These are phyloP conservation scores for Troides oblongomaculatus DNA, from an alignment of 2,888 invertebrate genomes.

Conservation along the genomic window DNA sequence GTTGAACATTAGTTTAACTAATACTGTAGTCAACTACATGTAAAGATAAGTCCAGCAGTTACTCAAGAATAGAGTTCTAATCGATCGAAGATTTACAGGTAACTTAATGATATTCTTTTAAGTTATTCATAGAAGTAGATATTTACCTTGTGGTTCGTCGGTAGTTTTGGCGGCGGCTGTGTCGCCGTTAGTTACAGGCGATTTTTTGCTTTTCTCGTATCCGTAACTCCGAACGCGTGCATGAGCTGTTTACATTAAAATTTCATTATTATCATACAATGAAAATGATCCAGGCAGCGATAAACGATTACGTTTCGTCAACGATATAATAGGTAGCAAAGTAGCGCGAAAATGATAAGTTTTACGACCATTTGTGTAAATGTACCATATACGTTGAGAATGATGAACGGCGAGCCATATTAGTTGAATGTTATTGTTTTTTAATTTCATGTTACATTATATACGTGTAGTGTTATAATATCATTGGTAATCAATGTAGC, in stretches of 20 bases:
- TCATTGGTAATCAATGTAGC: background rate
- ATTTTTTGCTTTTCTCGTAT: slow-evolving; percentile 61
- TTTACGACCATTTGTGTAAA: no score
- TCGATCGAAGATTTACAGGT: background rate
- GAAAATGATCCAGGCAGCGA: background rate
- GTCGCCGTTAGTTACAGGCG: slow-evolving; percentile 53
- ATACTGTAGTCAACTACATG: no score
- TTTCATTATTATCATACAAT: background rate
- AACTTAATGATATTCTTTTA: background rate
- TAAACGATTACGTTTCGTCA: no score
- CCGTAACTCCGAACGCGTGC: slow-evolving; percentile 62
- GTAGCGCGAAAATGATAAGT: no score
- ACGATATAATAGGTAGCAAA: no score
- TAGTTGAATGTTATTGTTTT: no score
- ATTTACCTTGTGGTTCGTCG: slow-evolving; percentile 60
- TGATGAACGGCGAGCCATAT: no score
- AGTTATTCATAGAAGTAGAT: background rate
- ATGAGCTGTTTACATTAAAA: slow-evolving; percentile 47
- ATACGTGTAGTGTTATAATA: no score
- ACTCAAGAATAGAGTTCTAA: background rate
- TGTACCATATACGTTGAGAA: no score
- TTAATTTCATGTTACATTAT: no score
- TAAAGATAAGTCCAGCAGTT: no score
- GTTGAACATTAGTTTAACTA: no score
- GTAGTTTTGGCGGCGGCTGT: slow-evolving; percentile 45